Percentiles rank a stretch among this genome's conserved stretches.
Evolutionary conservation across 2,888 invertebrate species (phyloP).

Genomic region (Hirudinaria manillensis): DNA sequence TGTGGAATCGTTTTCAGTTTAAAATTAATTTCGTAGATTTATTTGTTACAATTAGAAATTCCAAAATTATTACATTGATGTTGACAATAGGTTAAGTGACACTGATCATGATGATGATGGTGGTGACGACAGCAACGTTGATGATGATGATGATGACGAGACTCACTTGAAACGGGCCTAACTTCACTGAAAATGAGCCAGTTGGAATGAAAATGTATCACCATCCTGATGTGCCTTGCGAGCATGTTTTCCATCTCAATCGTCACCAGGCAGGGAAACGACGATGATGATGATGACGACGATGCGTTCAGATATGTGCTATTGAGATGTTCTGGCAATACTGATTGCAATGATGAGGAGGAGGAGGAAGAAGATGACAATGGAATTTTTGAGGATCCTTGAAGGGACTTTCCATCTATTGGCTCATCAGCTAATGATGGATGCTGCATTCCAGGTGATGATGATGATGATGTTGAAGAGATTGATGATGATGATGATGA

Average conservation of each 20-base stretch:
- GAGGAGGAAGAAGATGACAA: constrained; percentile 1
- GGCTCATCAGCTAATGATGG: background rate
- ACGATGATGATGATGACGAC: constrained; percentile 20
- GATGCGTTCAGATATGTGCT: too few relatives aligned
- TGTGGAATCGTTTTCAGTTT: too few relatives aligned
- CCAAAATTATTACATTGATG: too few relatives aligned
- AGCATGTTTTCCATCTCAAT: background rate
- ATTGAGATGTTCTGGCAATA: background rate
- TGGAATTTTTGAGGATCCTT: constrained; percentile 10
- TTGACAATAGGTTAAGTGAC: too few relatives aligned
- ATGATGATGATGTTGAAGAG: constrained; percentile 27
- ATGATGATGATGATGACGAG: constrained; percentile 7
- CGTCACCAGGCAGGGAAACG: background rate
- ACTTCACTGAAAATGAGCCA: background rate
- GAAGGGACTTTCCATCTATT: background rate
- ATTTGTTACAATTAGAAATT: too few relatives aligned
- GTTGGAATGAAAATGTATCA: background rate
- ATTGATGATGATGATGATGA: constrained; percentile 30
- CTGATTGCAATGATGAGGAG: constrained; percentile 27
- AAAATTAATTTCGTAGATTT: too few relatives aligned
- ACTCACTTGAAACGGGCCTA: background rate
- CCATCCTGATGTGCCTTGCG: background rate
- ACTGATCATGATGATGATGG: too few relatives aligned
- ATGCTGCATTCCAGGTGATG: constrained; percentile 11
- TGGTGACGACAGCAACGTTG: background rate